phyloP scores from a whole-genome alignment of 2,113 vertebrate genomes.

The Larimichthys crocea region DNA sequence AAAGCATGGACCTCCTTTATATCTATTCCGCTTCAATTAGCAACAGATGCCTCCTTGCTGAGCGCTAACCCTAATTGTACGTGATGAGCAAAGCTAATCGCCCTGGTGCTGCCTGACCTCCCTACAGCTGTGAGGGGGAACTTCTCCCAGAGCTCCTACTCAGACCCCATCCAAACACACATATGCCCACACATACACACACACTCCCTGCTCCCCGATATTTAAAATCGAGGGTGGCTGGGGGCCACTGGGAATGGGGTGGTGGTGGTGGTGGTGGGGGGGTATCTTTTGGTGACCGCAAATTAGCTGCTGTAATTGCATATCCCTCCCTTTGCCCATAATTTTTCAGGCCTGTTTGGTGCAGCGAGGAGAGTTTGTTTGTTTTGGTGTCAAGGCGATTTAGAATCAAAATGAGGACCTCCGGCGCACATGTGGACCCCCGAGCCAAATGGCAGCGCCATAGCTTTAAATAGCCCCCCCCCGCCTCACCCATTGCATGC shows the following conservation, averaged over 20 bases:
- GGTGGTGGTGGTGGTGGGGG: too few species aligned
- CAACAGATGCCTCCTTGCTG: conserved; percentile 79
- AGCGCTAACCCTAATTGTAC: conserved; percentile 80
- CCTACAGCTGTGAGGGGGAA: conserved; percentile 75
- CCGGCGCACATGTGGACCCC: conserved; percentile 75
- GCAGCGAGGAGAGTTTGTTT: conserved; percentile 81
- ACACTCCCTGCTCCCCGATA: conserved; percentile 56
- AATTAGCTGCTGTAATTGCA: conserved; percentile 84
- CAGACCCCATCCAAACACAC: conserved; percentile 51
- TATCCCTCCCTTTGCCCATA: conserved; percentile 73
- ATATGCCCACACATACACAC: conserved; percentile 18
- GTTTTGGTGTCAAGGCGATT: conserved; percentile 85
- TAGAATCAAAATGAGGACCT: conserved; percentile 84
- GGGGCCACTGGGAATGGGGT: conserved; percentile 50
- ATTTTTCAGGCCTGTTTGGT: conserved; percentile 80
- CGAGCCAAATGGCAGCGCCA: conserved; percentile 74
- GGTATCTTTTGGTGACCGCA: conserved; percentile 73
- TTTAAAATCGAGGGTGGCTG: conserved; percentile 66
- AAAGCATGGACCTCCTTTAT: conserved; percentile 65
- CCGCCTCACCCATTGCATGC: conserved; percentile 36
- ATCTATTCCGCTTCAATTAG: conserved; percentile 84
- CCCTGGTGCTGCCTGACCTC: conserved; percentile 74
- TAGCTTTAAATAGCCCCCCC: conserved; percentile 62
- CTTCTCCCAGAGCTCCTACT: conserved; percentile 58
- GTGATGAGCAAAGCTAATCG: conserved; percentile 84